Base-by-base conservation (phyloP, 2,113 vertebrate genomes). In the Crotalus viridis region DNA sequence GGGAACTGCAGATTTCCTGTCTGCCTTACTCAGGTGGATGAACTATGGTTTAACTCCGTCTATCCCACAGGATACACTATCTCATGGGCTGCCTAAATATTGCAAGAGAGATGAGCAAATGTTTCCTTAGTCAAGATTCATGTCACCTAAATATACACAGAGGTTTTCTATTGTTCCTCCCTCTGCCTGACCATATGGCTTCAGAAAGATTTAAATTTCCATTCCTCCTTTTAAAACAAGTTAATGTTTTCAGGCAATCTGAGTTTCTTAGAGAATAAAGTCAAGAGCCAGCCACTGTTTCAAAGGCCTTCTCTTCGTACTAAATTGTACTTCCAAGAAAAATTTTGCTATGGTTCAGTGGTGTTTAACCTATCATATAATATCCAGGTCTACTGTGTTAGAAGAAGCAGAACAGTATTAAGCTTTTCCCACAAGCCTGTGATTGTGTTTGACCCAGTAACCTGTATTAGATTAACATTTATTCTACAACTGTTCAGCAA, bases 391-490 rank as follows among this genome's bases (percentile, higher is more conserved):
- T 98, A 97, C 97, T 97, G 97, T 97, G 97, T 98, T 98, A 98
- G 97, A 97, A 98, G 97, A 97, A 98, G 98, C 97, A 98, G 98
- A 98, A 98, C 97, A 97, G 98, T 97, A 98, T 98, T 98, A 98
- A 98, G 98, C 97, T 98, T 98, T 98, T 97, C 98, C 98, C 98
- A 98, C 97, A 98, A 98, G 98, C 97, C 97, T 97, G 97, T 98
- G 98, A 98, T 98, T 98, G 98, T 97, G 96, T 98, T 98, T 98
- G 98, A 98, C 98, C 98, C 97, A 97, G 97, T 98, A 98, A 98
- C 98, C 98, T 98, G 98, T 98, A 98, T 98, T 98, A 98, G 98
- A 98, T 98, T 98, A 98, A 98, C 98, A 98, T 98, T 98, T 98
- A 98, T 98, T 98, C 98, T 98, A 98, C 98, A 98, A 97, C 97